phyloP scores from a whole-genome alignment of 2,888 invertebrate genomes.

The Halictus ligatus region DNA sequence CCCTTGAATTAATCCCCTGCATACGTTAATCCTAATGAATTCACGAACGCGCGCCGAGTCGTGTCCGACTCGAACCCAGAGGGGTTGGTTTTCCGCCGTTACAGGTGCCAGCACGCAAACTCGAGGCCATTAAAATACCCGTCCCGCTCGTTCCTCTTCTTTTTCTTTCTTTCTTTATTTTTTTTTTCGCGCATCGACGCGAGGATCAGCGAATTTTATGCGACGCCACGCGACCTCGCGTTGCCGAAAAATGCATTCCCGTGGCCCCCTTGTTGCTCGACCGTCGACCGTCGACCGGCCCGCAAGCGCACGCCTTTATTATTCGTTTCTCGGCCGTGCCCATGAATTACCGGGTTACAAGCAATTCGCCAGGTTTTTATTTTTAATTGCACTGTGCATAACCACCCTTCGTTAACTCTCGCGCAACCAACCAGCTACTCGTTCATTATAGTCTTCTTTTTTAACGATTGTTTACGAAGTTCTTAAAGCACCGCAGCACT shows the following conservation, averaged over 20 bases:
- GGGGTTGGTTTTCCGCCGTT: slow-evolving; percentile 41
- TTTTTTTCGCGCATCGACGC: background rate
- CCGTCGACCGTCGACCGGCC: background rate
- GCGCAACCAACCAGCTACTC: background rate
- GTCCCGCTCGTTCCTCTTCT: slow-evolving; percentile 4
- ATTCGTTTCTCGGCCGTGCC: background rate
- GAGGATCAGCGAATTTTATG: slow-evolving; percentile 65
- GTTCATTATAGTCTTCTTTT: background rate
- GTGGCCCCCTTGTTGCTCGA: background rate
- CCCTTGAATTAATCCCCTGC: slow-evolving; percentile 81
- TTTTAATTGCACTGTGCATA: slow-evolving; percentile 6
- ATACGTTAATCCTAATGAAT: slow-evolving; percentile 82
- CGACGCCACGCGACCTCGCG: slow-evolving; percentile 67
- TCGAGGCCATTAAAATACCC: slow-evolving; percentile 64
- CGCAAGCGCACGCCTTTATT: slow-evolving; percentile 6
- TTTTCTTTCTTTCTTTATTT: background rate
- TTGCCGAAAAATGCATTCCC: slow-evolving; percentile 50
- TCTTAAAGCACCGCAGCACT: background rate
- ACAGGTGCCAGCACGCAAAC: slow-evolving; percentile 61
- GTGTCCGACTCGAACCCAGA: slow-evolving; percentile 44
- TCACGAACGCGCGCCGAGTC: slow-evolving; percentile 76
- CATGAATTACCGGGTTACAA: background rate
- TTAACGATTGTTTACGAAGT: background rate
- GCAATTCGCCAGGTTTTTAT: background rate
- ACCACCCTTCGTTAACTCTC: background rate